Percentiles rank a stretch among this genome's conserved stretches.
Evolutionary conservation across 2,113 vertebrate genomes (phyloP).

Genomic region (Daubentonia madagascariensis): DNA sequence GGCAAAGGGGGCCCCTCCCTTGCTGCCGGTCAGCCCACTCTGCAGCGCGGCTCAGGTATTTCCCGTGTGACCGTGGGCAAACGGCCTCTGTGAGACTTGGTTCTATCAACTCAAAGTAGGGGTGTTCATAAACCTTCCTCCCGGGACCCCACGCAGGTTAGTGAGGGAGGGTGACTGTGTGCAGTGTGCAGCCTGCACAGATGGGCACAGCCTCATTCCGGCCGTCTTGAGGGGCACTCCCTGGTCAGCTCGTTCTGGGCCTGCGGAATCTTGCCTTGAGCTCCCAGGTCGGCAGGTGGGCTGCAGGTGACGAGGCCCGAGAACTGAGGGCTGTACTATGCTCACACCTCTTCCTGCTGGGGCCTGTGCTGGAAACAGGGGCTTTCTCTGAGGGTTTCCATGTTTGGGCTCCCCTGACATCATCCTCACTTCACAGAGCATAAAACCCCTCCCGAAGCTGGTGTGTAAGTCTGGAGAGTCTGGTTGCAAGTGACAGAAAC

Average conservation of each 20-base stretch:
- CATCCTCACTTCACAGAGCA: not conserved
- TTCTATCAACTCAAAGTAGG: not conserved
- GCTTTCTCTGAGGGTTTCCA: no score
- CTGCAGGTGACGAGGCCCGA: not conserved
- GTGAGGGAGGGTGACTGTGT: not conserved
- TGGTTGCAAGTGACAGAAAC: not conserved
- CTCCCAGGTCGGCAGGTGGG: not conserved
- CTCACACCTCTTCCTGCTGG: not conserved
- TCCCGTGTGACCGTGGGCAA: not conserved
- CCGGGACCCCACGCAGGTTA: not conserved
- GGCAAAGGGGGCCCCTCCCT: not conserved
- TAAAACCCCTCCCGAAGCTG: no score
- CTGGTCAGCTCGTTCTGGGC: not conserved
- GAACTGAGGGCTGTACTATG: no score
- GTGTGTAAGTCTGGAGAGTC: not conserved
- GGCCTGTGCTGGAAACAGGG: not conserved
- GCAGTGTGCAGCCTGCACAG: not conserved
- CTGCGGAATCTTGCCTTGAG: no score
- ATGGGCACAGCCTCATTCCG: not conserved
- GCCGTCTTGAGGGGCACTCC: fast-evolving
- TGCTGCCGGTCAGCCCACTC: no score
- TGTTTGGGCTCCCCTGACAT: no score
- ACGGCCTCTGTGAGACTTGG: not conserved
- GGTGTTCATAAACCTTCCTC: not conserved
- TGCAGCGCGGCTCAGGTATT: not conserved